Evolutionary conservation across 1,140 invertebrate species (phyloP).

Genomic region (Drosophila sechellia): DNA sequence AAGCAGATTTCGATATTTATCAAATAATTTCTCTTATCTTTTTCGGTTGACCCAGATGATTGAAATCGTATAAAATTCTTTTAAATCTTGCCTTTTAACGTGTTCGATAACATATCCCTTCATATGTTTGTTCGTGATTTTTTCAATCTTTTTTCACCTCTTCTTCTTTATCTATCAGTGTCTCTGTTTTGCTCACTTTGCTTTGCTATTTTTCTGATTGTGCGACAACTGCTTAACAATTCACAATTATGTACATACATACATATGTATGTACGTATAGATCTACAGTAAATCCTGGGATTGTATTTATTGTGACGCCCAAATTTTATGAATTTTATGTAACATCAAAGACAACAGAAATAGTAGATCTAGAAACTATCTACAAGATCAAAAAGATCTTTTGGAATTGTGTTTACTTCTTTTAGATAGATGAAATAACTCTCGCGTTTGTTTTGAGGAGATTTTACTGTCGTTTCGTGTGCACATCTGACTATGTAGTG

Average conservation of each 20-base stretch:
- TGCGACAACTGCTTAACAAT: conserved; percentile 54
- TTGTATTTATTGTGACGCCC: neutral
- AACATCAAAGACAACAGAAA: no score
- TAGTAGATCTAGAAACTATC: no score
- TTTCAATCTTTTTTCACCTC: neutral
- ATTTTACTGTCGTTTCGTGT: conserved; percentile 21
- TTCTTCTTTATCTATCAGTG: conserved; percentile 4
- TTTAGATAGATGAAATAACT: no score
- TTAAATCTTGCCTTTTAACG: conserved; percentile 12
- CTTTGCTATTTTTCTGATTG: conserved; percentile 25
- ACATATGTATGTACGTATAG: conserved; percentile 2
- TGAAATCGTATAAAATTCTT: conserved; percentile 1
- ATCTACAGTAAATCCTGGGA: conserved; percentile 4
- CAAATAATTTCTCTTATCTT: conserved; percentile 8
- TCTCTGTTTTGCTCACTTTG: conserved; percentile 24
- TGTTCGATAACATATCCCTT: conserved; percentile 9
- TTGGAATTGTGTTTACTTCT: no score
- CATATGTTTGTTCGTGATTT: conserved; percentile 6
- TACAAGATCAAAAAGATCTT: no score
- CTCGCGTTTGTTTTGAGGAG: neutral
- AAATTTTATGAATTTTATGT: no score
- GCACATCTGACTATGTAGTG: conserved; percentile 21
- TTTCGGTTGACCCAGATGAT: conserved; percentile 24
- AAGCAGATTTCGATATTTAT: neutral
- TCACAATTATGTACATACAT: conserved; percentile 38